These are phyloP conservation scores for Drosophila repleta DNA, from an alignment of 1,140 invertebrate genomes.

Conservation along the genomic window DNA sequence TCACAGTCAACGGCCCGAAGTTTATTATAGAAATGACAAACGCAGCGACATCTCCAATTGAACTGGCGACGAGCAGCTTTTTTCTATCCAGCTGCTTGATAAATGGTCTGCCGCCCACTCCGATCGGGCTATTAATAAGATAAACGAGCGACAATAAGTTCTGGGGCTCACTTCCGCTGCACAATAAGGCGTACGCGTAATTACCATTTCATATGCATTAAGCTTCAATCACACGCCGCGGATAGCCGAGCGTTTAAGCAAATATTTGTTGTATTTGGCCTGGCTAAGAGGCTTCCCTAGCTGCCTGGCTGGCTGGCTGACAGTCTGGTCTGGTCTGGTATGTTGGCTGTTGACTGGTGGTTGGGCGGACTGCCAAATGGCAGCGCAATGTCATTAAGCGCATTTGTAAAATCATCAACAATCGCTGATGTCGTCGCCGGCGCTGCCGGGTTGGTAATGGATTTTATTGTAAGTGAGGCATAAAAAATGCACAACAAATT, in stretches of 20 bases:
- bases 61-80: constrained; percentile 30
- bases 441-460: constrained; percentile 52
- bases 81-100: constrained; percentile 59
- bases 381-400: constrained; percentile 72
- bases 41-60: constrained; percentile 50
- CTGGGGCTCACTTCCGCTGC: constrained; percentile 57
- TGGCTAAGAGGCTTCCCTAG: not conserved
- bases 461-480: constrained; percentile 60
- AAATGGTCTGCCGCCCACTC: constrained; percentile 48
- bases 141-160: constrained; percentile 78
- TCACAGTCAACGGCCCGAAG: constrained; percentile 51
- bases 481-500: constrained; percentile 78
- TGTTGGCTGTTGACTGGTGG: not conserved
- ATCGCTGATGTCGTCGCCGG: constrained; percentile 42
- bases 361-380: constrained; percentile 44
- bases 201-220: constrained; percentile 81
- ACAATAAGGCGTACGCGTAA: constrained; percentile 78
- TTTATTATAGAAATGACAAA: constrained; percentile 78
- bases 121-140: constrained; percentile 69
- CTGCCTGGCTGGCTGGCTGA: not conserved
- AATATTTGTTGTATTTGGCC: constrained; percentile 32
- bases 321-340: not conserved
- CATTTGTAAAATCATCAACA: constrained; percentile 81
- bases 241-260: constrained; percentile 34
- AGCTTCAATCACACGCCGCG: constrained; percentile 58